These are phyloP conservation scores for Hyalella azteca DNA, from an alignment of 2,888 invertebrate genomes.

Conservation along the genomic window DNA sequence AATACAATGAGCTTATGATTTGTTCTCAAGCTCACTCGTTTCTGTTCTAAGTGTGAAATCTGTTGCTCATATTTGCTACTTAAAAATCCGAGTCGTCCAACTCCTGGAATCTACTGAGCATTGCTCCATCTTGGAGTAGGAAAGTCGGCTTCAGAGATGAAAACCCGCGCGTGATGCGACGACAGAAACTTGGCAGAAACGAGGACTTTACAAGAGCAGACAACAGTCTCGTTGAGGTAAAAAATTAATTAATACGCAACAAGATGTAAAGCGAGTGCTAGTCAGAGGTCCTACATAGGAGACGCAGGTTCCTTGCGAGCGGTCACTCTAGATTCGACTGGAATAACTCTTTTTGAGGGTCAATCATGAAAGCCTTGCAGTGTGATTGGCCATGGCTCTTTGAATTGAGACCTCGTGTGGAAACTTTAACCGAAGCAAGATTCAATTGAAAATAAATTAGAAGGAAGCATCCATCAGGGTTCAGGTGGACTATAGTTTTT, in stretches of 20 bases:
- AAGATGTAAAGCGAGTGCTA: not conserved
- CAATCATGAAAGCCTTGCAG: not conserved
- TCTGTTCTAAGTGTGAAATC: too few relatives aligned
- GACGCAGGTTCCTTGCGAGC: not conserved
- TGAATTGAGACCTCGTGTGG: not conserved
- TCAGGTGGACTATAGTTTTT: not conserved
- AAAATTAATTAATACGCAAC: not conserved
- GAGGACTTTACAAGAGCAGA: not conserved
- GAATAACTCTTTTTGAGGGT: not conserved
- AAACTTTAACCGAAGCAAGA: not conserved
- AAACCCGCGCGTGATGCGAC: not conserved
- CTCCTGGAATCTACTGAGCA: not conserved
- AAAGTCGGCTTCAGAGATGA: not conserved
- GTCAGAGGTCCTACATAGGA: conserved; percentile 2
- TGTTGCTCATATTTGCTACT: too few relatives aligned
- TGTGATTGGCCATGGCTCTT: too few relatives aligned
- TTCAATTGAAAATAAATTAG: not conserved
- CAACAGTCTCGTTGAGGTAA: too few relatives aligned
- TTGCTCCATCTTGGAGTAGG: not conserved
- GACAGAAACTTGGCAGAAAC: not conserved
- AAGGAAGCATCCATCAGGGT: not conserved
- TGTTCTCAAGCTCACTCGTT: too few relatives aligned
- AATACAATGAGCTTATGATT: too few relatives aligned
- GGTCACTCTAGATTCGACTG: conserved; percentile 16
- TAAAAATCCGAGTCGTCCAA: too few relatives aligned